Conservation (phyloP, 1,140 invertebrate genomes). For the Phymastichus coffea region DNA sequence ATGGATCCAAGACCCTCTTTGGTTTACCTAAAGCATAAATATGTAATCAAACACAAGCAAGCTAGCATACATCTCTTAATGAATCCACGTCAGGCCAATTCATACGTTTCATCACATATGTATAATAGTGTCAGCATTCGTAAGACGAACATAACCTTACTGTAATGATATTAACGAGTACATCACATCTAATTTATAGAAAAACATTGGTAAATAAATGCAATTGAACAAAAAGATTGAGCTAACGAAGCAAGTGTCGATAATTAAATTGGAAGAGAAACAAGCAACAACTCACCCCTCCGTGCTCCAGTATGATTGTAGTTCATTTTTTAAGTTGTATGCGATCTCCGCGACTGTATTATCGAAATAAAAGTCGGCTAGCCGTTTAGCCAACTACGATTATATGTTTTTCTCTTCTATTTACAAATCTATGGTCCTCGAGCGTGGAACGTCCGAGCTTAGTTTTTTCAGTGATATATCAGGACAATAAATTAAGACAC, state of each 20-base stretch:
- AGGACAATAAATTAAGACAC: constrained; percentile 7
- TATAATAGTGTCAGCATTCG: neutral
- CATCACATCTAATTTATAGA: neutral
- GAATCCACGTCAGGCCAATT: neutral
- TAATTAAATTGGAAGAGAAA: too few relatives aligned
- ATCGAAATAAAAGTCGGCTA: too few relatives aligned
- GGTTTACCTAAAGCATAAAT: constrained; percentile 44
- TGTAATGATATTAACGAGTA: neutral
- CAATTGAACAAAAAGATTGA: neutral
- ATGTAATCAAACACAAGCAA: neutral
- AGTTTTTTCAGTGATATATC: too few relatives aligned
- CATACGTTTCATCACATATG: neutral
- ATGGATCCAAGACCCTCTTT: constrained; percentile 51
- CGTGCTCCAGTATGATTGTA: constrained; percentile 49
- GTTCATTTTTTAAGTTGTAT: too few relatives aligned
- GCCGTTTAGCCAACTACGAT: too few relatives aligned
- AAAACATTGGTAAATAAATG: neutral
- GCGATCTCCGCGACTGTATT: too few relatives aligned
- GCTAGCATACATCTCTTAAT: neutral
- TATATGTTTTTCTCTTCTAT: too few relatives aligned
- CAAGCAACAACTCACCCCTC: constrained; percentile 44
- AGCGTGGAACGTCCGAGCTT: too few relatives aligned
- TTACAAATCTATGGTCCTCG: too few relatives aligned
- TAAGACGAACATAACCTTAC: constrained; percentile 18
- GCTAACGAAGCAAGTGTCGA: neutral